Base-by-base conservation (phyloP, 2,888 invertebrate species). In the Rhingia rostrata region DNA sequence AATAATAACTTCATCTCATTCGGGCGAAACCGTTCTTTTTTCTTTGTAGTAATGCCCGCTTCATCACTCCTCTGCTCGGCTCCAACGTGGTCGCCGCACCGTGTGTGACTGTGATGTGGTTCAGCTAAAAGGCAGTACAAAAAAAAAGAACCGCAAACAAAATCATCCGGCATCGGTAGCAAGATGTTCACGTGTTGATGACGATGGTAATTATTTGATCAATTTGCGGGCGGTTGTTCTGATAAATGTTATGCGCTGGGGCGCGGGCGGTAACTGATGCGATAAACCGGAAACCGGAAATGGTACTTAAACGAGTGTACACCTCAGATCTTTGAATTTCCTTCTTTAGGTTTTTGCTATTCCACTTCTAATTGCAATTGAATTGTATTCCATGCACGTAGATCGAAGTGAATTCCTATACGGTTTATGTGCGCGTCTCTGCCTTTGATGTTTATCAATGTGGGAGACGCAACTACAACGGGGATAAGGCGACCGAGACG, bases 261-360 rank as follows among this genome's bases (percentile, higher is more conserved):
- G 12, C 12, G 37, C 6, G 10, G 41, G 41, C 43, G 74, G 80
- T 67, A 75, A 69, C 74, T 63, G 74, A 75, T 81, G 74, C 75
- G 67, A 83, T 78, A 78, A 83, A 78, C 78, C 54, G 82, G 82
- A 83, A 83, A 83, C 82, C 82, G 82, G 82, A 83, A 67, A 78
- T 83, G 56, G 47, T 67, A 49, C 41, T 45, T 39, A 10, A 41
- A 33, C 10, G 49, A 30, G 33, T 51, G 12, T 58, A 67, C 39
- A 63, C 69, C 61, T 67, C 22, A 22, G 43, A 56, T 53, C 35
- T 53, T 33, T 58, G 49, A 60, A 58, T 58, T 70, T 66, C 35
- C 43, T 67, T 61, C 41, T 70, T 41, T 9, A 33, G 37, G 67
- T 58, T 77, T 60, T 64, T 78, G 82, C 78, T 82, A 83, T 83